Evolutionary conservation across 2,888 invertebrate genomes (phyloP).

Genomic region (Leucophenga maculata): DNA sequence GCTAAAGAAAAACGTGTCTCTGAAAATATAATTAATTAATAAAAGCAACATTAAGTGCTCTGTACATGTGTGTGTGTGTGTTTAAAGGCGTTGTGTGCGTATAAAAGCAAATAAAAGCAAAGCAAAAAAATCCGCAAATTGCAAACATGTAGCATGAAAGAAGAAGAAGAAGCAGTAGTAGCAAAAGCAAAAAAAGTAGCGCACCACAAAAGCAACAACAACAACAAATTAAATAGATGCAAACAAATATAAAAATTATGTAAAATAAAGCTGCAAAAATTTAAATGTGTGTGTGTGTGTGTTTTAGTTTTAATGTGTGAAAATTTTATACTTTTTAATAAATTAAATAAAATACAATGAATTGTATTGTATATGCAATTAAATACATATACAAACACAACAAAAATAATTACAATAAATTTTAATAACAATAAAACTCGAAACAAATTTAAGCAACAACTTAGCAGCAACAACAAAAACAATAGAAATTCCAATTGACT

Average conservation of each 20-base stretch:
- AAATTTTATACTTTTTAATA: neutral
- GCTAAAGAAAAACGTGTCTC: too few species aligned
- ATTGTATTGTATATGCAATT: too few species aligned
- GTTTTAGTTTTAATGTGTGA: neutral
- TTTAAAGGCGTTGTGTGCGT: too few species aligned
- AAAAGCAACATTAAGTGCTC: neutral
- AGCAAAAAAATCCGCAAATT: too few species aligned
- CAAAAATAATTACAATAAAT: neutral
- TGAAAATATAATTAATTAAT: neutral
- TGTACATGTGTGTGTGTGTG: neutral
- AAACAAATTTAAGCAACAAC: neutral
- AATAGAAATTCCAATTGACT: slow-evolving; percentile 16
- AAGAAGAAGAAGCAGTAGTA: too few species aligned
- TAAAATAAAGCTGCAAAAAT: too few species aligned
- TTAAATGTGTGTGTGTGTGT: neutral
- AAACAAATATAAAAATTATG: too few species aligned
- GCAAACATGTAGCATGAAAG: too few species aligned
- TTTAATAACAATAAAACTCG: neutral
- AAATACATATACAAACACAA: neutral
- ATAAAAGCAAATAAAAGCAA: too few species aligned
- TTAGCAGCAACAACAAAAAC: neutral
- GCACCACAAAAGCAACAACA: too few species aligned
- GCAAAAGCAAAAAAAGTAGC: too few species aligned
- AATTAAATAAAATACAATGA: neutral
- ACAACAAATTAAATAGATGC: too few species aligned